phyloP scores from a whole-genome alignment of 2,888 invertebrate genomes.

The Cryptocephalus moraei region DNA sequence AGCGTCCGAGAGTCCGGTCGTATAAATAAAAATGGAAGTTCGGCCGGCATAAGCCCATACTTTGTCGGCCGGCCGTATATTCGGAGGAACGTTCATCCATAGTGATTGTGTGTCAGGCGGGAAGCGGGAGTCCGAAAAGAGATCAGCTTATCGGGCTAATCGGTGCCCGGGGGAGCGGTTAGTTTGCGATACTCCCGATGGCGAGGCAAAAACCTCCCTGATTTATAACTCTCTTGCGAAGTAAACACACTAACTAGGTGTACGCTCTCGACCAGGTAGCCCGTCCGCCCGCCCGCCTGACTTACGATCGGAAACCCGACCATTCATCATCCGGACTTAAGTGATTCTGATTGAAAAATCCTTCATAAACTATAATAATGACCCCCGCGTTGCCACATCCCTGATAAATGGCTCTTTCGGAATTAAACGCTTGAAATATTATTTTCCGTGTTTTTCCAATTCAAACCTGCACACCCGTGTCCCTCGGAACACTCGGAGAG shows the following conservation, averaged over 20 bases:
- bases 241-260: constrained; percentile 27
- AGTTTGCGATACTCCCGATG: constrained; percentile 25
- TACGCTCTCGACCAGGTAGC: constrained; percentile 14
- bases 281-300: constrained; percentile 12
- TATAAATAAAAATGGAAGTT: neutral
- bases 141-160: constrained; percentile 31
- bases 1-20: neutral
- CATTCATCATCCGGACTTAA: constrained; percentile 22
- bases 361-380: constrained; percentile 18
- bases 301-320: constrained; percentile 18
- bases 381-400: constrained; percentile 8
- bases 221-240: constrained; percentile 28
- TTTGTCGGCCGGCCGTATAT: constrained; percentile 10
- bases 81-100: constrained; percentile 10
- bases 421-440: constrained; percentile 2
- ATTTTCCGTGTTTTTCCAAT: constrained; percentile 4
- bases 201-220: constrained; percentile 26
- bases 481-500: no score
- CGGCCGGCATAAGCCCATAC: neutral
- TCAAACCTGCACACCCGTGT: no score
- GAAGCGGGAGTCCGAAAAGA: constrained; percentile 4
- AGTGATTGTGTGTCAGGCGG: neutral
- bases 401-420: constrained; percentile 2
- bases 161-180: constrained; percentile 31
- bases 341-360: constrained; percentile 25